Conservation (phyloP, 2,888 invertebrate species). For the Elgonia sp. region DNA sequence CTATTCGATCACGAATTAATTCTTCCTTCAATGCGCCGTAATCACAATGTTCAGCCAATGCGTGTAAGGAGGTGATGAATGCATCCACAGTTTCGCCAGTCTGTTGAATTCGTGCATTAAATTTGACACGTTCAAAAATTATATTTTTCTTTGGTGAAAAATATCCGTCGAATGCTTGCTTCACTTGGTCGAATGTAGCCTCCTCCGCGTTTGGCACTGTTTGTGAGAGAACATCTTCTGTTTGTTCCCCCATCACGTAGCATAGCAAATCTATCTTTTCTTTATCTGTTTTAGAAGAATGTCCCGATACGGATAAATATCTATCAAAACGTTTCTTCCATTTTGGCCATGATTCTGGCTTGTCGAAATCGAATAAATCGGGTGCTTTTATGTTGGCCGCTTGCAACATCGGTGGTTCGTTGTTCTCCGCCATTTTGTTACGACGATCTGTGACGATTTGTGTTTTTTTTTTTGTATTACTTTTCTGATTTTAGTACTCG, state of each 20-base stretch:
- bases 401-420: no score
- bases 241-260: constrained; percentile 76
- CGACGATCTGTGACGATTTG: no score
- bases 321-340: constrained; percentile 70
- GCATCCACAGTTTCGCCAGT: constrained; percentile 67
- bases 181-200: neutral
- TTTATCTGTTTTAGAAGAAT: constrained; percentile 60
- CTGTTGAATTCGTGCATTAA: constrained; percentile 47
- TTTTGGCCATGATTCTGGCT: constrained; percentile 48
- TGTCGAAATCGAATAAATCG: constrained; percentile 63
- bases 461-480: no score
- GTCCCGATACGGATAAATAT: constrained; percentile 64
- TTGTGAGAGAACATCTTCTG: constrained; percentile 74
- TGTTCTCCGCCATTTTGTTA: no score
- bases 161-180: constrained; percentile 62
- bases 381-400: neutral
- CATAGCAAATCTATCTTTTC: constrained; percentile 77
- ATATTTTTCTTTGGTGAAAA: constrained; percentile 71
- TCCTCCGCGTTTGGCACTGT: neutral
- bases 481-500: no score
- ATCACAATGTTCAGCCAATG: no score
- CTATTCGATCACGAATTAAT: no score
- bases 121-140: constrained; percentile 15
- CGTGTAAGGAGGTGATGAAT: no score
- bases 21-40: no score